Evolutionary conservation across 2,888 invertebrate genomes (phyloP), one percentile per base, ranked within the genome.

Genomic region (Amitus sp.): DNA sequence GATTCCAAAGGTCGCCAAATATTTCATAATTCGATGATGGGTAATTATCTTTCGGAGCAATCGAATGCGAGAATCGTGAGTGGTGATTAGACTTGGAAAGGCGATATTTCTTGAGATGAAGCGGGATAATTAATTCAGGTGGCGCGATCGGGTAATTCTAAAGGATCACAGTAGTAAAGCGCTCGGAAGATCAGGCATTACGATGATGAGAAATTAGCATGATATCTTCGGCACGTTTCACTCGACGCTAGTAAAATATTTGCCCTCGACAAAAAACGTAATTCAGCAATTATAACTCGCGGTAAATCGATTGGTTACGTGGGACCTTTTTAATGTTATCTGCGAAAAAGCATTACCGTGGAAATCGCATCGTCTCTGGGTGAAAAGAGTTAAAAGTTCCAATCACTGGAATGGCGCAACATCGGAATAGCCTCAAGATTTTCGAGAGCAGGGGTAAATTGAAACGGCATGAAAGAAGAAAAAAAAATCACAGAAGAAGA

Each of bases 51-150:
- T 61, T 65, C 55, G 45, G 58, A 62, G 65, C 34, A 17, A 48
- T 51, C 27, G 42, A 61, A 53, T 53, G 57, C 58, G 51, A 51
- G 55, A 58, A 62, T 57, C 34, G 49, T 33, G 45, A 58, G 49
- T 46, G 61, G 50, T 47, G 65, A 62, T 58, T 61, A 52, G 51
- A 58, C 58, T 62, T 56, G 57, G 58, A 65, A 58, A 65, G 65
- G 47, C 58, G 57, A 54, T 65, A 55, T 61, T 61, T 46, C 65
- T 65, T 49, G 47, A 52, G 58, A 52, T 51, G 55, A 51, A 61
- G 55, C 54, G 55, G 34, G 55, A 61, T 65, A 61, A 65, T 65
- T 61, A 65, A 61, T 65, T 65, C 60, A 61, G 55, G 51, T 47
- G 46, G 37, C 47, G 56, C 59, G 59, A 64, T 59, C 53, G 49